phyloP scores from a whole-genome alignment of 2,797 vertebrate genomes.

The Anniella stebbinsi region DNA sequence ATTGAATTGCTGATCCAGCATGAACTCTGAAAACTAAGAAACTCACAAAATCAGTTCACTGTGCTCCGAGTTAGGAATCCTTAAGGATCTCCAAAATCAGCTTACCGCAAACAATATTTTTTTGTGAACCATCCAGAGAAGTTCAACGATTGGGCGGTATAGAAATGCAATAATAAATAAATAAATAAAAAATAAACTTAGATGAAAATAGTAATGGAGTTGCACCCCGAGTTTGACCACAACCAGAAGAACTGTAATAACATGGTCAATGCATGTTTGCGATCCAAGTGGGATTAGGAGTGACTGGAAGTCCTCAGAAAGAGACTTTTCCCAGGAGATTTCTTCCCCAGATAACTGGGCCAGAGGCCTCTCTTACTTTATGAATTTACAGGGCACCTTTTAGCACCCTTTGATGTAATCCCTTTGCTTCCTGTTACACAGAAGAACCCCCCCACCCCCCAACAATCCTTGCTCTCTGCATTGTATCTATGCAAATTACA shows the following conservation, averaged over 20 bases:
- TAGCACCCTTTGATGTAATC: slow-evolving; percentile 72
- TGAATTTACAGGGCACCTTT: slow-evolving; percentile 70
- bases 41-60: background rate
- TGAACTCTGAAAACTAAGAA: background rate
- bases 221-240: slow-evolving; percentile 49
- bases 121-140: too few relatives aligned
- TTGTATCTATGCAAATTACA: slow-evolving; percentile 71
- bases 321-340: slow-evolving; percentile 70
- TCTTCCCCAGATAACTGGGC: slow-evolving; percentile 64
- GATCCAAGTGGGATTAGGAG: slow-evolving; percentile 68
- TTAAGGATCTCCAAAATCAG: background rate
- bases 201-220: background rate
- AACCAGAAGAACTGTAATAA: slow-evolving; percentile 65
- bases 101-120: background rate
- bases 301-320: slow-evolving; percentile 60
- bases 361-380: slow-evolving; percentile 59
- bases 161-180: background rate
- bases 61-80: background rate
- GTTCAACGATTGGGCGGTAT: too few relatives aligned
- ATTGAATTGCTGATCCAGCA: background rate
- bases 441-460: background rate
- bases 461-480: slow-evolving; percentile 14
- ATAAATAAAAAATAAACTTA: background rate
- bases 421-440: slow-evolving; percentile 60
- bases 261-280: slow-evolving; percentile 61